A percentile compares a stretch with the other conserved stretches of the same genome.
These are phyloP conservation scores for Hyles lineata DNA, from an alignment of 2,888 invertebrate species.

Conservation along the genomic window DNA sequence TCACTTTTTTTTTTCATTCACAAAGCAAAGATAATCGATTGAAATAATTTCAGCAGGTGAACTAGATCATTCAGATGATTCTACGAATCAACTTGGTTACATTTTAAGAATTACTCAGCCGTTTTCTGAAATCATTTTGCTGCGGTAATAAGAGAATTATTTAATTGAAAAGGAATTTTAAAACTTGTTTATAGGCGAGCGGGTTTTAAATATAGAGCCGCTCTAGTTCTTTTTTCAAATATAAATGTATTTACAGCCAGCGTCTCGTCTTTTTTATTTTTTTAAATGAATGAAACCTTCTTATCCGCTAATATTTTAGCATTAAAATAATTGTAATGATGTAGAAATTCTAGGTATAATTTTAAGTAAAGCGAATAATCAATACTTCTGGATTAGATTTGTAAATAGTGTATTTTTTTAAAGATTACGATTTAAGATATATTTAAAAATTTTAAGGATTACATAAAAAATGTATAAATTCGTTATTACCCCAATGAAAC, in stretches of 20 bases:
- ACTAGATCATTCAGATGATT: slow-evolving; percentile 26
- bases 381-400: not conserved
- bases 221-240: not conserved
- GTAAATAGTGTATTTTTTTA: not conserved
- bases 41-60: slow-evolving; percentile 28
- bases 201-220: not conserved
- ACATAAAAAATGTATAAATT: not conserved
- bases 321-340: not conserved
- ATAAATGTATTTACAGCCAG: not conserved
- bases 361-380: not conserved
- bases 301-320: not conserved
- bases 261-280: not conserved
- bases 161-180: slow-evolving; percentile 6
- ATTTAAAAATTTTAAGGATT: too few species aligned
- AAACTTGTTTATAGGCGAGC: not conserved
- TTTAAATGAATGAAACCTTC: slow-evolving; percentile 5
- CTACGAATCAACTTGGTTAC: not conserved
- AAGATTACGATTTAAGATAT: too few species aligned
- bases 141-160: slow-evolving; percentile 1
- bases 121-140: not conserved
- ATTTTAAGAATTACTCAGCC: not conserved
- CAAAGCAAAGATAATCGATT: slow-evolving; percentile 43
- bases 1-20: slow-evolving; percentile 53
- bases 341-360: not conserved
- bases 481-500: not conserved